Conservation (phyloP, 2,113 vertebrate species). For the Petroica traversi region DNA sequence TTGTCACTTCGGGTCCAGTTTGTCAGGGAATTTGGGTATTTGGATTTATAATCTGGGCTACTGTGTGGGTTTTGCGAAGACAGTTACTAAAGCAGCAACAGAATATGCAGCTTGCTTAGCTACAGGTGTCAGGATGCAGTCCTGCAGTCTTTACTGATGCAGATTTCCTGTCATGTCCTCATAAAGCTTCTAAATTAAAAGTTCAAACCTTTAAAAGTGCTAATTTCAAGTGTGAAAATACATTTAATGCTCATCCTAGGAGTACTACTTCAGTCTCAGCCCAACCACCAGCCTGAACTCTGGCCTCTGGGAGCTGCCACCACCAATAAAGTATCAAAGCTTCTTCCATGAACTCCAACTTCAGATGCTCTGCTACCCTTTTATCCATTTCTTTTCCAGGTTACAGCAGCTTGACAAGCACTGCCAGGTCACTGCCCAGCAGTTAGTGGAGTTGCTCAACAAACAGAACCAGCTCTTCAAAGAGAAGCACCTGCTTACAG, state of each 20-base stretch:
- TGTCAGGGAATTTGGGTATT: neutral
- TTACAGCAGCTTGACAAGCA: constrained; percentile 90
- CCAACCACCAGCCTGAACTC: neutral
- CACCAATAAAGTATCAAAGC: neutral
- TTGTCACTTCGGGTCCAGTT: neutral
- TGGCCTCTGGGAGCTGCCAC: neutral
- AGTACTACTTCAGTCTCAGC: neutral
- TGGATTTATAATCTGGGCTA: neutral
- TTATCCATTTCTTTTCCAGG: constrained; percentile 68
- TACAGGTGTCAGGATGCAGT: neutral
- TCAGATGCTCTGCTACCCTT: neutral
- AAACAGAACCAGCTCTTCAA: constrained; percentile 88
- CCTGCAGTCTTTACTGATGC: neutral
- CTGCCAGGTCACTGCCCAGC: constrained; percentile 88
- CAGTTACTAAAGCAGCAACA: neutral
- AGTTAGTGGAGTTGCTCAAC: constrained; percentile 88
- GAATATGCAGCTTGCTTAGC: neutral
- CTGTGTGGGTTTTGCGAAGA: neutral
- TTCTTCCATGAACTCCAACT: neutral
- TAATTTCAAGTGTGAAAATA: neutral
- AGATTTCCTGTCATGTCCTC: neutral
- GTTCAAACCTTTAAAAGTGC: neutral
- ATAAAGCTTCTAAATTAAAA: neutral
- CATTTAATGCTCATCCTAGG: neutral
- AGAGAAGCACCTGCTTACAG: constrained; percentile 82